Base-by-base conservation (phyloP, 2,888 invertebrate genomes). In the Limenitis camilla region DNA sequence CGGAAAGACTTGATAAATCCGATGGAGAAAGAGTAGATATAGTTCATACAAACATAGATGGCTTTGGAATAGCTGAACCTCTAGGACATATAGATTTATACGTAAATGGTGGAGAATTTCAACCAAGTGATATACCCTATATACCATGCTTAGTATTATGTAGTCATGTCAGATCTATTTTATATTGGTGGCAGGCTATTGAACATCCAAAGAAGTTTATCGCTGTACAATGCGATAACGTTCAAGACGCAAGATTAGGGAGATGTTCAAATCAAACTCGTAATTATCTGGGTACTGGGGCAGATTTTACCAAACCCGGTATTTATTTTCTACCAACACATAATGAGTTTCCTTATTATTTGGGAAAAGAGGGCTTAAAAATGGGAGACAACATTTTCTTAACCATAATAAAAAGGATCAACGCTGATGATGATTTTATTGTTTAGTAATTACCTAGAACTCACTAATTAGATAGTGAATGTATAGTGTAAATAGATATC, bases 1-100 rank as follows among this genome's bases (percentile, higher is more conserved):
- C 75, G 1, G 61, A 72, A 6, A 78, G 76, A 39, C 56, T 87
- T 0, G 64, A 68, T 5, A 55, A 61, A 1, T 64, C 72, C 0
- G 84, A 86, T 30, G 85, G 74, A 0, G 64, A 68, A 0, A 65
- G 60, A 45, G 83, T 86, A 0, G 85, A 86, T 38, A 63, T 83
- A 0, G 36, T 87, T 0, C 87, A 87, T 32, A 85, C 87, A 0
- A 87, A 87, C 52, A 86, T 87, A 2, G 87, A 87, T 30, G 87
- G 86, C 0, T 87, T 87, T 49, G 87, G 87, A 0, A 83, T 79
- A 4, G 84, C 87, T 0, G 81, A 85, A 45, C 62, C 69, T 0
- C 40, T 85, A 0, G 86, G 85, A 0, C 83, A 86, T 50, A 59
- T 87, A 0, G 87, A 87, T 36, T 76, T 78, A 39, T 87, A 87